Percentiles rank a stretch among this genome's conserved stretches.
phyloP scores from a whole-genome alignment of 2,888 invertebrate genomes.

The Microplitis deprimator region DNA sequence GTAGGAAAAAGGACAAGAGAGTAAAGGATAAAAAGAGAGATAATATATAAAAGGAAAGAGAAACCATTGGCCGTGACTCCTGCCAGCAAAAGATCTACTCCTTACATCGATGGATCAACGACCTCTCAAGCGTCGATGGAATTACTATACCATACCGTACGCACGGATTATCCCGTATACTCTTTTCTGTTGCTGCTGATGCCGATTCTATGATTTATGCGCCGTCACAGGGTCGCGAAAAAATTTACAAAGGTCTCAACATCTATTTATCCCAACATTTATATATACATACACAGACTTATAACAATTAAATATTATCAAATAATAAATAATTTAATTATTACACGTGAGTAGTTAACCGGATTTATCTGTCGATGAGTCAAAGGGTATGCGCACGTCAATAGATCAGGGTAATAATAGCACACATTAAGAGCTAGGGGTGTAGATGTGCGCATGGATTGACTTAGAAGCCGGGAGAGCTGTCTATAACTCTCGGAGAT shows the following conservation, averaged over 20 bases:
- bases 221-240: conserved; percentile 25
- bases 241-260: conserved; percentile 26
- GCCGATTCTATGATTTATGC: conserved; percentile 42
- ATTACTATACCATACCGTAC: conserved; percentile 43
- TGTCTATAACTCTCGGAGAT: conserved; percentile 41
- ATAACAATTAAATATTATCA: no score
- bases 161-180: conserved; percentile 49
- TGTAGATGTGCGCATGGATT: conserved; percentile 27
- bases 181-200: conserved; percentile 2
- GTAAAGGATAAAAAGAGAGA: conserved; percentile 31
- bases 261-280: conserved; percentile 6
- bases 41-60: conserved; percentile 17
- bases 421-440: conserved; percentile 50
- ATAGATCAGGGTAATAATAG: conserved; percentile 53
- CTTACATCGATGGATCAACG: conserved; percentile 65
- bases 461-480: conserved; percentile 48
- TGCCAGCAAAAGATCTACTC: conserved; percentile 52
- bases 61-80: conserved; percentile 37
- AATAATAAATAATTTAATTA: no score
- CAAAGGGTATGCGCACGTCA: conserved; percentile 47
- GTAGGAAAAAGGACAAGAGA: conserved; percentile 29
- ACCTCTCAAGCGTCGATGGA: conserved; percentile 54
- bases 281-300: not conserved
- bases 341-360: not conserved
- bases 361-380: conserved; percentile 44